A percentile compares a stretch with the other conserved stretches of the same genome.
Evolutionary conservation across 1,140 invertebrate species (phyloP).

Genomic region (Hormaphis cornu): DNA sequence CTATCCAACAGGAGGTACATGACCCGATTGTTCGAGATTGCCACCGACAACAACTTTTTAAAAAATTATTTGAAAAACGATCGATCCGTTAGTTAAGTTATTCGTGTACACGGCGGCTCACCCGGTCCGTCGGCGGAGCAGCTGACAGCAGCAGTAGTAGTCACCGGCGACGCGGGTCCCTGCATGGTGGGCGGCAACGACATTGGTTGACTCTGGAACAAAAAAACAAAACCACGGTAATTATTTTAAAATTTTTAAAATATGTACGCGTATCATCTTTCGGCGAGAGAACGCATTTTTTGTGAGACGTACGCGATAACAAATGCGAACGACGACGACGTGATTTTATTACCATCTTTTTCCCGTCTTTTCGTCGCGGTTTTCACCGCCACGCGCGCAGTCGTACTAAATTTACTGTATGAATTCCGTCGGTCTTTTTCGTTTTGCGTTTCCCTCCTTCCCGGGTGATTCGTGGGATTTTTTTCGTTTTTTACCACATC

Average conservation of each 20-base stretch:
- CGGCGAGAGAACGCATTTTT: no score
- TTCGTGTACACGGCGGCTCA: no score
- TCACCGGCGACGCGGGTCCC: constrained; percentile 14
- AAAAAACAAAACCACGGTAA: not conserved
- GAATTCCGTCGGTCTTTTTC: not conserved
- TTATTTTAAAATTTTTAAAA: not conserved
- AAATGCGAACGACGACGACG: no score
- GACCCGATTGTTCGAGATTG: no score
- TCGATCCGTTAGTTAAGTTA: no score
- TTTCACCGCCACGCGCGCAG: not conserved
- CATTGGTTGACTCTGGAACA: constrained; percentile 13
- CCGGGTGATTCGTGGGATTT: not conserved
- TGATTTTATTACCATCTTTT: no score
- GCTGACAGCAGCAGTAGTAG: not conserved
- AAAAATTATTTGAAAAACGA: no score
- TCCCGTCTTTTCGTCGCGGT: no score
- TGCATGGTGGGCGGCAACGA: constrained; percentile 8
- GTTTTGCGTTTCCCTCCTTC: not conserved
- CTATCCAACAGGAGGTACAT: no score
- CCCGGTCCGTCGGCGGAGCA: not conserved
- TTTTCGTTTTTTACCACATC: not conserved
- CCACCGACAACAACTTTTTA: no score
- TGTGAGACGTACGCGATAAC: no score
- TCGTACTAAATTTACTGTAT: not conserved
- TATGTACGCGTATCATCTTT: not conserved